Base-by-base conservation (phyloP, 2,113 vertebrate genomes). In the Lampris incognitus region DNA sequence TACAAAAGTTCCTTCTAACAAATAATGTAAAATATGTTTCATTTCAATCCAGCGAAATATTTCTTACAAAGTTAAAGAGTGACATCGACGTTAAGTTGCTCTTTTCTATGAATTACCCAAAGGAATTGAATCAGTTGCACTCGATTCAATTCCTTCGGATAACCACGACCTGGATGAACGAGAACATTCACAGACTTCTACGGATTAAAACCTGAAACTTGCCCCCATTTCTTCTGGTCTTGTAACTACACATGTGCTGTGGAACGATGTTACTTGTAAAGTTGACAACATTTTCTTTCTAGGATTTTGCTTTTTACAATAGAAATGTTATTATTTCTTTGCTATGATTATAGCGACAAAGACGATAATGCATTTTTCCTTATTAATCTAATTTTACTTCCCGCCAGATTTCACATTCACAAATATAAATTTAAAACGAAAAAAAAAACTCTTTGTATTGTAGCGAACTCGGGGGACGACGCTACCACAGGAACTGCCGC, bases 41-140 rank as follows among this genome's bases (percentile, higher is more conserved):
- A 24, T 24, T 24, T 24, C 24, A 24, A 24, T 24, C 24, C 24
- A 24, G 24, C 24, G 24, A 24, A 24, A 37, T 10, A 62, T 38
- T 41, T 62, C 38, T 41, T 41, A 62, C 4, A 62, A 61, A 61
- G 59, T 61, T 61, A 61, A 61, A 62, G 9, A 62, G 59, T 41
- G 59, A 62, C 3, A 3, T 55, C 9, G 52, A 55, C n/a, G 52
- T 55, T 11, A 55, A 24, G 0, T 24, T 24, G 24, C 24, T 24
- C 9, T 9, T 49, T 49, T 49, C 48, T 49, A 9, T 49, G 48
- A 49, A 55, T 55, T 55, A 55, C 52, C 24, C 24, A 24, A 24
- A 24, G 24, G 24, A 24, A 24, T 24, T 24, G 24, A 24, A 24
- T 24, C 24, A 24, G 24, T 24, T 24, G 24, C 24, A 24, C 24